Evolutionary conservation across 2,888 invertebrate genomes (phyloP).

Genomic region (Drosophila macrospina): DNA sequence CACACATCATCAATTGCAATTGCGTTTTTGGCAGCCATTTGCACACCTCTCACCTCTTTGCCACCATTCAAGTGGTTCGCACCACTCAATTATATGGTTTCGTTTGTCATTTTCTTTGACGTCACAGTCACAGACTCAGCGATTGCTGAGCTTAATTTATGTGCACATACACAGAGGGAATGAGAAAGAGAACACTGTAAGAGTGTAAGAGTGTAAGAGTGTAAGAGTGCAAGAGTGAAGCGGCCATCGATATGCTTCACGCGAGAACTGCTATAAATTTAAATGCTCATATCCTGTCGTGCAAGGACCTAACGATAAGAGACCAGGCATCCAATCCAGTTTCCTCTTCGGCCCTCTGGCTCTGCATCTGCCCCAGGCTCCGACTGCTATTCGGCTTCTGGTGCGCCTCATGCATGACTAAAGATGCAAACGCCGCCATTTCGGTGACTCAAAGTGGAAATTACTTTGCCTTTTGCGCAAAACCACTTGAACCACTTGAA

Average conservation of each 20-base stretch:
- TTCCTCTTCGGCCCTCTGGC: conserved; percentile 1
- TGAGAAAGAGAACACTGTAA: background rate
- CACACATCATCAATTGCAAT: conserved; percentile 8
- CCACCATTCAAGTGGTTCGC: conserved; percentile 14
- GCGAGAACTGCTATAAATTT: conserved; percentile 69
- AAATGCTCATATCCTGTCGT: conserved; percentile 74
- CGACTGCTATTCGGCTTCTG: background rate
- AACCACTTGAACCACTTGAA: conserved; percentile 62
- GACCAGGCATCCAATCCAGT: conserved; percentile 30
- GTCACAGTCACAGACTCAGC: conserved; percentile 15
- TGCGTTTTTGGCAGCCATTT: conserved; percentile 23
- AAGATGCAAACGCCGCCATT: conserved; percentile 63
- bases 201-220: background rate
- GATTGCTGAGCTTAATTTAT: conserved; percentile 62
- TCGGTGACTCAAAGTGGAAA: conserved; percentile 71
- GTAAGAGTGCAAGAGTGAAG: background rate
- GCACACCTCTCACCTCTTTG: background rate
- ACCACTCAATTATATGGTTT: conserved; percentile 50
- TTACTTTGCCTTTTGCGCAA: conserved; percentile 62
- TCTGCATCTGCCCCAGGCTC: background rate
- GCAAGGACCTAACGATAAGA: conserved; percentile 48
- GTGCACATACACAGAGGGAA: conserved; percentile 49
- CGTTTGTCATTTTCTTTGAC: conserved; percentile 37
- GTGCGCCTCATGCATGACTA: conserved; percentile 47
- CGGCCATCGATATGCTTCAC: conserved; percentile 43